phyloP scores from a whole-genome alignment of 2,113 vertebrate genomes.

The Scalopus aquaticus region DNA sequence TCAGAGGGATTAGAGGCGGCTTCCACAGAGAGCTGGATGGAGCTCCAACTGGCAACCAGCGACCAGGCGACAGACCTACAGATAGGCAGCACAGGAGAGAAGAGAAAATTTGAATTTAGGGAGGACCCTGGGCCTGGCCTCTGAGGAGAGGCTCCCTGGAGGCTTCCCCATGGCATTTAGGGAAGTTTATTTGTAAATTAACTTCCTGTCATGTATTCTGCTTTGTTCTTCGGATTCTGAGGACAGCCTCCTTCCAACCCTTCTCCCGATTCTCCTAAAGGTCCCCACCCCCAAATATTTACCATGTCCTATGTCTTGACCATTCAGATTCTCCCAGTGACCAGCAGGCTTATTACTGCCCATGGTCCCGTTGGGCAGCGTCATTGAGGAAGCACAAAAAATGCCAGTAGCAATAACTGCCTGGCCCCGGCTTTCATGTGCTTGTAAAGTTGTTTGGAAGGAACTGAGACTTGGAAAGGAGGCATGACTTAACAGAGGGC shows the following conservation, averaged over 20 bases:
- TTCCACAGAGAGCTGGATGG: not conserved
- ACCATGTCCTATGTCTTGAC: not conserved
- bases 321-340: not conserved
- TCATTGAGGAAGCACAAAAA: not conserved
- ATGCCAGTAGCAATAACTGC: conserved; percentile 28
- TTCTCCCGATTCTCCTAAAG: not conserved
- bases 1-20: not conserved
- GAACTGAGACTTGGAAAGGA: conserved; percentile 54
- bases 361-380: not conserved
- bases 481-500: not conserved
- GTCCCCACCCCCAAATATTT: not conserved
- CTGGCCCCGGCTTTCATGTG: conserved; percentile 7
- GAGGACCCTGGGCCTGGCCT: not conserved
- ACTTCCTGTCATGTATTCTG: not conserved
- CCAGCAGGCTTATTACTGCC: not conserved
- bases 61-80: no score
- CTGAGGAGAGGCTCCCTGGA: not conserved
- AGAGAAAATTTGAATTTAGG: not conserved
- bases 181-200: conserved; percentile 59
- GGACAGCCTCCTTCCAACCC: not conserved
- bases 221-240: conserved; percentile 43
- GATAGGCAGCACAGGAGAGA: no score
- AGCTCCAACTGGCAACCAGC: not conserved
- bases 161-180: conserved; percentile 8
- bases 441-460: conserved; percentile 57